Evolutionary conservation across 2,888 invertebrate species (phyloP), one percentile per base, ranked within the genome.

Genomic region (Muschampia plurimacula): DNA sequence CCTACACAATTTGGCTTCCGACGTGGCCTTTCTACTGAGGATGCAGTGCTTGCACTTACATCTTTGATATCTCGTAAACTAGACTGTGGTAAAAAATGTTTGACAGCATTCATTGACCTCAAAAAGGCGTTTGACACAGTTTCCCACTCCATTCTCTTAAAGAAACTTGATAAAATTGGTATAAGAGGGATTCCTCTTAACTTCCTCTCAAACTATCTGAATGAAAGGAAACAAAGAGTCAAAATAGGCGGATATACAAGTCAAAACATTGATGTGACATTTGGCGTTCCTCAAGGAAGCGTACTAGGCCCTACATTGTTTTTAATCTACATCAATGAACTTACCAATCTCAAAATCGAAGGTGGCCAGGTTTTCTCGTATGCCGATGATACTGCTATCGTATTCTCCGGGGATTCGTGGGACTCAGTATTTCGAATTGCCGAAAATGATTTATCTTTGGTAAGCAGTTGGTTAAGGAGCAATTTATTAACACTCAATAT

Each of bases 51-150:
- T 22, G 15, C 52, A 52, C 36, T 52, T 60, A 41, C 69, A 67
- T 32, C 28, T 1, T 13, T 13, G 13, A 28, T 68, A 9, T 9
- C 57, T 6, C n/a, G 44, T 9, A 2, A n/a, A n/a, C 10, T 60
- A 10, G 67, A 68, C n/a, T 7, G 41, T 1, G 13, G 28, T 22
- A 22, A 73, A 3, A 74, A 74, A 63, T 52, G 57, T 12, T 2
- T 72, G 36, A 52, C 66, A 8, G 39, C 67, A 2, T 74, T 74
- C 13, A 39, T 74, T 0, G 74, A 74, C 36, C 46, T 74, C 13
- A 62, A 63, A 10, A 74, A 74, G 39, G 74, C 74, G 0, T 74
- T 74, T 41, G 74, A 74, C n/a, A 67, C 70, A 9, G 74, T 74
- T 10, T 72, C 72, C 12, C 15, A 63, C 13, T 46, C 66, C 2